These are phyloP conservation scores for Artemia sinica DNA, from an alignment of 2,888 invertebrate species.

Conservation along the genomic window DNA sequence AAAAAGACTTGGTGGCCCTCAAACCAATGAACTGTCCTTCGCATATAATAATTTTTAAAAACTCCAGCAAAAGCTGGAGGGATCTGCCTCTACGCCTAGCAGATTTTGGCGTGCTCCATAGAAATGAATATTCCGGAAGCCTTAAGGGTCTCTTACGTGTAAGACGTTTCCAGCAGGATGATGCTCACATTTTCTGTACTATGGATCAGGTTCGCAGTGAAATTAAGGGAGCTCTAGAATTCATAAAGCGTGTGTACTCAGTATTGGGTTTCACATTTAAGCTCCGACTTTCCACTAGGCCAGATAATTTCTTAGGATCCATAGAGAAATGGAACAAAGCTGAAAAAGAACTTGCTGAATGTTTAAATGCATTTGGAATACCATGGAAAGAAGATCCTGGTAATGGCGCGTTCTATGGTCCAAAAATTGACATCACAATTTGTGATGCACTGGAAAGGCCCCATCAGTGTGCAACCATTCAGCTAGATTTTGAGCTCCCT, in stretches of 20 bases:
- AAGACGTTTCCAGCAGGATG: slow-evolving; percentile 96
- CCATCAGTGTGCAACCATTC: slow-evolving; percentile 94
- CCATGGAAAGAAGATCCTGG: slow-evolving; percentile 79
- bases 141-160: slow-evolving; percentile 88
- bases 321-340: slow-evolving; percentile 76
- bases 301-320: slow-evolving; percentile 85
- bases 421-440: slow-evolving; percentile 95
- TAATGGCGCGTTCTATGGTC: slow-evolving; percentile 98
- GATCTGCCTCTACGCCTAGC: slow-evolving; percentile 86
- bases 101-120: slow-evolving; percentile 93
- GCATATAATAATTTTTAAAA: slow-evolving; percentile 64
- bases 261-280: slow-evolving; percentile 90
- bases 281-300: slow-evolving; percentile 76
- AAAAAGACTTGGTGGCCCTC: slow-evolving; percentile 86
- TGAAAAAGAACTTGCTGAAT: slow-evolving; percentile 65
- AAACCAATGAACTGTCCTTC: slow-evolving; percentile 99
- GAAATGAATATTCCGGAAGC: slow-evolving; percentile 85
- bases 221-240: slow-evolving; percentile 66
- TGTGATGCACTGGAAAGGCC: slow-evolving; percentile 72
- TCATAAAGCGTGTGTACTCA: slow-evolving; percentile 65
- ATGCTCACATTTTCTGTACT: slow-evolving; percentile 95
- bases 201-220: slow-evolving; percentile 68
- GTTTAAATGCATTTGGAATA: slow-evolving; percentile 64
- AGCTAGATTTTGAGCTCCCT: slow-evolving; percentile 93
- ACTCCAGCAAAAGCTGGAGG: slow-evolving; percentile 69